Percentiles rank a stretch among this genome's conserved stretches.
Conservation (phyloP, 2,888 invertebrate species). For the Furcula furcula region DNA sequence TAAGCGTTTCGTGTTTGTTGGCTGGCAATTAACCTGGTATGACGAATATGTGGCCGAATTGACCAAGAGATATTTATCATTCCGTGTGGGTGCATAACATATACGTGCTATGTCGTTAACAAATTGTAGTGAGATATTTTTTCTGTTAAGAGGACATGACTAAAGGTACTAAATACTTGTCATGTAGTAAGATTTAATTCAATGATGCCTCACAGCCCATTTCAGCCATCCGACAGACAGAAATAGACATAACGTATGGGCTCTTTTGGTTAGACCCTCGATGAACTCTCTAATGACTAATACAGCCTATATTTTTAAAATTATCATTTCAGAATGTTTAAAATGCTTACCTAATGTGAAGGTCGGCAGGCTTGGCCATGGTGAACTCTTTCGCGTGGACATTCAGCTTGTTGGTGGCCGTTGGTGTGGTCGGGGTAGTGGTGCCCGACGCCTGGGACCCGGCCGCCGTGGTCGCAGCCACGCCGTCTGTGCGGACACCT, state of each 20-base stretch:
- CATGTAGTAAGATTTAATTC: too few relatives aligned
- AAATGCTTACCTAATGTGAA: constrained; percentile 69
- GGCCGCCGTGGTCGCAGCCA: constrained; percentile 47
- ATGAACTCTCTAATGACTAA: too few relatives aligned
- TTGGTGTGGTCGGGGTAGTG: constrained; percentile 46
- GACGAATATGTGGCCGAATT: background rate
- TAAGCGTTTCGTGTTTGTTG: constrained; percentile 1
- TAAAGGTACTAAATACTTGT: too few relatives aligned
- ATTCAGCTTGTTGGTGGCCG: constrained; percentile 85
- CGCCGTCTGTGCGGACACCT: constrained; percentile 84
- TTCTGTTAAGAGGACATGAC: too few relatives aligned
- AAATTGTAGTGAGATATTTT: too few relatives aligned
- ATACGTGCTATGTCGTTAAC: too few relatives aligned
- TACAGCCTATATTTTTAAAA: too few relatives aligned
- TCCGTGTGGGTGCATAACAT: background rate
- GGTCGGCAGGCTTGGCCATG: constrained; percentile 85
- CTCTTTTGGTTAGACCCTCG: too few relatives aligned
- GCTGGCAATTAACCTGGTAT: constrained; percentile 9
- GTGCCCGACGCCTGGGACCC: constrained; percentile 43
- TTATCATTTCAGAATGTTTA: background rate
- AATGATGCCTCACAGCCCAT: too few relatives aligned
- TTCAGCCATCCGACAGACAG: too few relatives aligned
- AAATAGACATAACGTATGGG: too few relatives aligned
- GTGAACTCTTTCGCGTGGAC: constrained; percentile 95
- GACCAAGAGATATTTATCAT: background rate